A percentile compares a stretch with the other conserved stretches of the same genome.
These are phyloP conservation scores for Macrotis lagotis DNA, from an alignment of 2,113 vertebrate genomes.

Conservation along the genomic window DNA sequence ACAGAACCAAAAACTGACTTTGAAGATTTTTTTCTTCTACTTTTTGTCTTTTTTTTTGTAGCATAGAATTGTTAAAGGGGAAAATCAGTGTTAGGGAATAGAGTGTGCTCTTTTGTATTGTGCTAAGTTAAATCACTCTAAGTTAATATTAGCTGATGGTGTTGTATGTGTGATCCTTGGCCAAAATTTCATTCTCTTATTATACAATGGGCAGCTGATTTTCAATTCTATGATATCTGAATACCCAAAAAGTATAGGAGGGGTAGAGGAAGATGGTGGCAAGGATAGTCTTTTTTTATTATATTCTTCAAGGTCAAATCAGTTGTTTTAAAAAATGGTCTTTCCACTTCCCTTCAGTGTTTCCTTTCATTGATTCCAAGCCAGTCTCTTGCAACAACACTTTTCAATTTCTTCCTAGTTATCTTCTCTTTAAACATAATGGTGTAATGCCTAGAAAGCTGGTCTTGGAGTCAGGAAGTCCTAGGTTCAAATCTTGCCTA, in stretches of 20 bases:
- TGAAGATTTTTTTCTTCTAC: not conserved
- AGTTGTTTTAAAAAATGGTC: not conserved
- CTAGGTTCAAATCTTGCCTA: not conserved
- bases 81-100: constrained; percentile 28
- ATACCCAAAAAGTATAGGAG: not conserved
- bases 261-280: not conserved
- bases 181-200: not conserved
- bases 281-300: not conserved
- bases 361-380: not conserved
- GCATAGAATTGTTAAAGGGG: not conserved
- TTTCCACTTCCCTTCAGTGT: not conserved
- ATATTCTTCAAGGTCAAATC: not conserved
- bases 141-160: not conserved
- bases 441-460: not conserved
- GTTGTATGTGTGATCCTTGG: not conserved
- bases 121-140: not conserved
- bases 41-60: constrained; percentile 16
- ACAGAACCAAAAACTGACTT: constrained; percentile 12
- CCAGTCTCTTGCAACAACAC: not conserved
- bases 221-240: not conserved
- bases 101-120: not conserved
- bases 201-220: not conserved
- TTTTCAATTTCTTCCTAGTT: not conserved
- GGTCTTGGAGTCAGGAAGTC: not conserved
- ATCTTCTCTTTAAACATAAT: not conserved